Percentiles rank a stretch among this genome's conserved stretches.
Evolutionary conservation across 1,140 invertebrate genomes (phyloP).

Genomic region (Plectrocnemia conspersa): DNA sequence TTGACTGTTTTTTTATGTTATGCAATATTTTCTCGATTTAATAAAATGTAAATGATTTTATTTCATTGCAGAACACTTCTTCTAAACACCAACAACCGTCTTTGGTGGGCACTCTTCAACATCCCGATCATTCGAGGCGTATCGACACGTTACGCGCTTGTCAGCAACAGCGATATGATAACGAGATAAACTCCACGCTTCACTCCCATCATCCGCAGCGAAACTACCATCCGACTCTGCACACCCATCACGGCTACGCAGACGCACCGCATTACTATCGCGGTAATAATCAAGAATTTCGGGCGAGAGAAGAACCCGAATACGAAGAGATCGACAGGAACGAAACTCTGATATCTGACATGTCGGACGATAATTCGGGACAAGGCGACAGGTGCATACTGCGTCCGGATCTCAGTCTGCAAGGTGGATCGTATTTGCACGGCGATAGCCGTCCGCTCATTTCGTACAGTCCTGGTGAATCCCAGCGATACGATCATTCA

Average conservation of each 20-base stretch:
- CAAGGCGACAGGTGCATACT: conserved; percentile 71
- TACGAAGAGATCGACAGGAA: conserved; percentile 75
- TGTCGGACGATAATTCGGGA: conserved; percentile 74
- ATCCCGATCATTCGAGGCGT: conserved; percentile 42
- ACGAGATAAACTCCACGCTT: conserved; percentile 18
- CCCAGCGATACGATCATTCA: conserved; percentile 51
- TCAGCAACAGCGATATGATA: conserved; percentile 40
- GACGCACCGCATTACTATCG: conserved; percentile 54
- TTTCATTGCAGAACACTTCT: conserved; percentile 50
- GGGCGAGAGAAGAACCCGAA: conserved; percentile 66
- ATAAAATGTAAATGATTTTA: conserved; percentile 5
- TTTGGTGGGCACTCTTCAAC: conserved; percentile 43
- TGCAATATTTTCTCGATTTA: not conserved
- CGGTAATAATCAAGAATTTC: conserved; percentile 46
- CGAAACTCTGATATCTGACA: conserved; percentile 69
- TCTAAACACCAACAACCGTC: conserved; percentile 47
- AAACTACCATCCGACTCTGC: conserved; percentile 43
- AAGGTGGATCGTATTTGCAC: conserved; percentile 65
- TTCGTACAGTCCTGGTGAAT: conserved; percentile 58
- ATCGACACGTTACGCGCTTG: conserved; percentile 42
- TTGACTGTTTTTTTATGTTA: not conserved
- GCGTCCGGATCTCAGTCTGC: conserved; percentile 40
- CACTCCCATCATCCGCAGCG: conserved; percentile 6
- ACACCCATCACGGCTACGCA: conserved; percentile 54
- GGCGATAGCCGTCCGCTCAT: conserved; percentile 74